Evolutionary conservation across 1,140 invertebrate species (phyloP).

Genomic region (Drosophila takahashii): DNA sequence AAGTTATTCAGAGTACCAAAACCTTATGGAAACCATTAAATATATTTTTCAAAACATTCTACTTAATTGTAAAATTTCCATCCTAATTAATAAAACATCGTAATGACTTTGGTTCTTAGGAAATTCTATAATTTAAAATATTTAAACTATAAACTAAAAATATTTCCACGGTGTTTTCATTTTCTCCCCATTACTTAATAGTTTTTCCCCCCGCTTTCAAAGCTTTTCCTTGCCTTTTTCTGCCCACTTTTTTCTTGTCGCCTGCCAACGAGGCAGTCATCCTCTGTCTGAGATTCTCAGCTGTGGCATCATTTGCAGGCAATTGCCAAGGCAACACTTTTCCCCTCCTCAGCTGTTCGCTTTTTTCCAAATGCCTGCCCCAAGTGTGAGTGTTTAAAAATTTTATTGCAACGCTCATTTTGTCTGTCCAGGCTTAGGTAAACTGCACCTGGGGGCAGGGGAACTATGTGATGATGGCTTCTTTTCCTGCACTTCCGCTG

Average conservation of each 20-base stretch:
- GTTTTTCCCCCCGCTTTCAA: neutral
- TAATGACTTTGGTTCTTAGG: no score
- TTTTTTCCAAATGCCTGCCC: constrained; percentile 31
- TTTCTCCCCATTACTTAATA: neutral
- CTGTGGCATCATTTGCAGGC: constrained; percentile 65
- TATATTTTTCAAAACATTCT: no score
- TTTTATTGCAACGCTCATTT: constrained; percentile 68
- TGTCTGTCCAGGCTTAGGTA: constrained; percentile 45
- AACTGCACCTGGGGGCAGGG: constrained; percentile 39
- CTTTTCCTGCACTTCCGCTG: constrained; percentile 23
- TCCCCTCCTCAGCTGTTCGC: neutral
- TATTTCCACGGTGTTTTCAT: constrained; percentile 3
- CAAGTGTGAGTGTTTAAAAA: constrained; percentile 60
- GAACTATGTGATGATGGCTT: constrained; percentile 44
- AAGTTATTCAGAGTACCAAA: no score
- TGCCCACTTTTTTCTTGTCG: constrained; percentile 23
- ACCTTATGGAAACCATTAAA: no score
- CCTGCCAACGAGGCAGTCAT: constrained; percentile 44
- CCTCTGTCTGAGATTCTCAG: constrained; percentile 19
- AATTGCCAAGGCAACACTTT: constrained; percentile 54
- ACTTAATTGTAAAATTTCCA: no score
- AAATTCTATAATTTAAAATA: neutral
- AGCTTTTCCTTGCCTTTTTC: constrained; percentile 11
- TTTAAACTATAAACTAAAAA: neutral
- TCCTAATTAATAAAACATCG: no score